Percentiles rank a stretch among this genome's conserved stretches.
These are phyloP conservation scores for Drosophila testacea DNA, from an alignment of 2,888 invertebrate genomes.

Conservation along the genomic window DNA sequence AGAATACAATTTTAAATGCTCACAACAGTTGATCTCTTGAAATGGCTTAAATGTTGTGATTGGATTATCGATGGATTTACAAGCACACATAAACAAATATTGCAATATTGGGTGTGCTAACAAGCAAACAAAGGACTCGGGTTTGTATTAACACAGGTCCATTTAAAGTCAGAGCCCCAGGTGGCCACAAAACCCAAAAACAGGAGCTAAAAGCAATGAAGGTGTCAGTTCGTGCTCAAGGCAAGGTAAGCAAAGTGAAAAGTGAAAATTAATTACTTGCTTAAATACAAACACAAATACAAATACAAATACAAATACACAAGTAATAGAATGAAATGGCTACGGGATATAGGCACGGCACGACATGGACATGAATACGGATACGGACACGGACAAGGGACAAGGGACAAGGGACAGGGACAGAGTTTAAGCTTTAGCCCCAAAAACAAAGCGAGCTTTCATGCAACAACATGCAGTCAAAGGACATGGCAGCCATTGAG, in stretches of 20 bases:
- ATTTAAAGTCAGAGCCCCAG: not conserved
- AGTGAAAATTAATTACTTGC: slow-evolving; percentile 72
- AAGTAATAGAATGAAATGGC: slow-evolving; percentile 6
- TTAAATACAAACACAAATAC: slow-evolving; percentile 36
- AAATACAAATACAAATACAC: slow-evolving; percentile 6
- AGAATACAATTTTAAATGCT: too few species aligned
- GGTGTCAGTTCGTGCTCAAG: slow-evolving; percentile 43
- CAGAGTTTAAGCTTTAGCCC: not conserved
- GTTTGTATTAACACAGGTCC: not conserved
- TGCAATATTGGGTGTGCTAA: not conserved
- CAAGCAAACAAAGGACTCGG: slow-evolving; percentile 3
- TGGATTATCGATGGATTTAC: not conserved
- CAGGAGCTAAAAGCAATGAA: slow-evolving; percentile 8
- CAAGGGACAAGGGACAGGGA: slow-evolving; percentile 7
- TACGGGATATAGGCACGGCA: not conserved
- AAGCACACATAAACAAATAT: not conserved
- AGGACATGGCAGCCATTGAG: slow-evolving; percentile 2
- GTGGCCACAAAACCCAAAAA: not conserved
- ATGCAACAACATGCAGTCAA: slow-evolving; percentile 22
- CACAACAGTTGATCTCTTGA: too few species aligned
- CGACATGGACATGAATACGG: not conserved
- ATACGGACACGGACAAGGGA: not conserved
- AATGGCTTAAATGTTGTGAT: too few species aligned
- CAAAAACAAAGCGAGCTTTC: not conserved
- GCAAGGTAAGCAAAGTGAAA: slow-evolving; percentile 55